Evolutionary conservation across 92 coral and sea anemone species (phyloP).

Genomic region (Heteractis magnifica): DNA sequence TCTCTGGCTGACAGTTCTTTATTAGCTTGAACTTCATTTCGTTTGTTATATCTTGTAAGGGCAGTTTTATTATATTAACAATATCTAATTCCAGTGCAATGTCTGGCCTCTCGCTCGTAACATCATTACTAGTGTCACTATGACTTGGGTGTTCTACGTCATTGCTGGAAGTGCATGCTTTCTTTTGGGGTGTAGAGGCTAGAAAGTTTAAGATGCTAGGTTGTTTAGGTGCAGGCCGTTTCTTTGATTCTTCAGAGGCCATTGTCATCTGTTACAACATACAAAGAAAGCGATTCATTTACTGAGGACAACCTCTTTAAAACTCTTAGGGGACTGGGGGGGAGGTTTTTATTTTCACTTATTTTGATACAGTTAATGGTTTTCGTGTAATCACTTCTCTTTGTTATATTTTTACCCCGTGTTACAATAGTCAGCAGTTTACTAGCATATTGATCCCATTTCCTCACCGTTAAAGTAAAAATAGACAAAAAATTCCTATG

Average conservation of each 20-base stretch:
- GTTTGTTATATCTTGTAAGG: constrained; percentile 33
- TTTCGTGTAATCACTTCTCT: too few species aligned
- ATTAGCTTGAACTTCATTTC: constrained; percentile 34
- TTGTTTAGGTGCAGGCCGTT: constrained; percentile 19
- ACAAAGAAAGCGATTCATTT: too few species aligned
- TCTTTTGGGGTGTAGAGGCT: not conserved
- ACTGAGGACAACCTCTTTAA: too few species aligned
- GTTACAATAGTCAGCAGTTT: too few species aligned
- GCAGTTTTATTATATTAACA: constrained; percentile 19
- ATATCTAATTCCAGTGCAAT: constrained; percentile 14
- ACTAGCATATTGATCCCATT: too few species aligned
- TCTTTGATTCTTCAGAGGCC: constrained; percentile 14
- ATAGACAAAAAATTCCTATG: not conserved
- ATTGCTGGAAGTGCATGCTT: constrained; percentile 14
- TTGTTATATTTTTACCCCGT: too few species aligned
- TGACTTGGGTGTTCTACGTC: constrained; percentile 17
- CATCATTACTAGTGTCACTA: constrained; percentile 8
- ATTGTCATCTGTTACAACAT: too few species aligned
- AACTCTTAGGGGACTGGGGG: too few species aligned
- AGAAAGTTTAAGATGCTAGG: constrained; percentile 14
- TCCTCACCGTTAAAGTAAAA: not conserved
- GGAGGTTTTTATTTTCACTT: too few species aligned
- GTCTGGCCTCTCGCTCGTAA: constrained; percentile 22
- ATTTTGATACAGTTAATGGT: too few species aligned
- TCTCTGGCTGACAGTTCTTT: constrained; percentile 50